These are phyloP conservation scores for Prietella phreatophila DNA, from an alignment of 2,113 vertebrate species.

Conservation along the genomic window DNA sequence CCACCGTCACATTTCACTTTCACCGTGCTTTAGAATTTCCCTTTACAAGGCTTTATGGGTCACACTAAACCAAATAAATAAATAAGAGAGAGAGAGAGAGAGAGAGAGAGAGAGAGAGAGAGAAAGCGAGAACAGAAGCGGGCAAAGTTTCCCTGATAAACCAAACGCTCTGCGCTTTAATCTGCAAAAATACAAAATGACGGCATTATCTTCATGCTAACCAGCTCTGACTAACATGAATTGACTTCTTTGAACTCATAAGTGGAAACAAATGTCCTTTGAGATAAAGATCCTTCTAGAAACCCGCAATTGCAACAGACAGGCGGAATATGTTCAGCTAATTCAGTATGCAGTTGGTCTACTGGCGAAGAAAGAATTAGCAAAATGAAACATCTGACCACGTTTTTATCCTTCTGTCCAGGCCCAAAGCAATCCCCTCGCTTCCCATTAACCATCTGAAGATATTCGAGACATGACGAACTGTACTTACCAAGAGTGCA, in stretches of 20 bases:
- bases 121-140: conserved; percentile 18
- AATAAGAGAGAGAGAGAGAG: not conserved
- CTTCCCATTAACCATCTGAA: conserved; percentile 35
- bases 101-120: conserved; percentile 13
- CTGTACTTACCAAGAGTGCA: conserved; percentile 49
- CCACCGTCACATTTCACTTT: not conserved
- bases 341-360: conserved; percentile 14
- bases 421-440: conserved; percentile 27
- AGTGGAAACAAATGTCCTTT: conserved; percentile 62
- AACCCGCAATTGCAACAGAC: conserved; percentile 44
- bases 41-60: conserved; percentile 37
- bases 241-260: conserved; percentile 58
- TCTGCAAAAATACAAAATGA: conserved; percentile 56
- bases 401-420: conserved; percentile 14
- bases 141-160: conserved; percentile 42
- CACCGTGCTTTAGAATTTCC: not conserved
- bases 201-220: conserved; percentile 58
- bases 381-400: conserved; percentile 39
- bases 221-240: conserved; percentile 54
- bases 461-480: conserved; percentile 36
- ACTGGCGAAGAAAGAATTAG: conserved; percentile 19
- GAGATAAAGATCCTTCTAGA: conserved; percentile 57
- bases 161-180: conserved; percentile 53
- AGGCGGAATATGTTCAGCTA: conserved; percentile 30
- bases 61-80: not conserved